Conservation (phyloP, 2,113 vertebrate species). For the Chionis minor region DNA sequence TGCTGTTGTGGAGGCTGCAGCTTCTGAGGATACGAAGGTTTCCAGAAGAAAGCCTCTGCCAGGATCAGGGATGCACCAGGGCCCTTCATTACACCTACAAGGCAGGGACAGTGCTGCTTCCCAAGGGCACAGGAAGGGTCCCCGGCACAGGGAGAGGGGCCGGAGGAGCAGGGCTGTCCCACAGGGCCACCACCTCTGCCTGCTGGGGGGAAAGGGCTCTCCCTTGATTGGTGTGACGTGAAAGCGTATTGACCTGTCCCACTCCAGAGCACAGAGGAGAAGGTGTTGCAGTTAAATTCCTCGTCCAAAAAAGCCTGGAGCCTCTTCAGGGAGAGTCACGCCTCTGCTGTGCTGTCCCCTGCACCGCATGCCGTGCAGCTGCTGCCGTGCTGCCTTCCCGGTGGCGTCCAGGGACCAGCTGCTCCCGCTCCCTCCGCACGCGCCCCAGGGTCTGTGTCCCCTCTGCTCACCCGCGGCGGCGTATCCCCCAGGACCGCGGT, state of each 20-base stretch:
- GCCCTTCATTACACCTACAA: rapidly evolving
- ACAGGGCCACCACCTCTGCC: not conserved
- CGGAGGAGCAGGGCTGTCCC: not conserved
- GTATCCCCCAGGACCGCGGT: not conserved
- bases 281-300: not conserved
- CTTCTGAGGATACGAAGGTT: not conserved
- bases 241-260: not conserved
- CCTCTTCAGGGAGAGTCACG: not conserved
- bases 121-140: not conserved
- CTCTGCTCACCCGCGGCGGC: not conserved
- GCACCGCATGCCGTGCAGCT: not conserved
- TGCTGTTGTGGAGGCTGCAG: not conserved
- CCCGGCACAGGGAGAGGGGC: not conserved
- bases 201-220: not conserved
- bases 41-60: not conserved
- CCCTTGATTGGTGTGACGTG: not conserved
- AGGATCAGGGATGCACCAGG: not conserved
- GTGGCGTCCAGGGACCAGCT: not conserved
- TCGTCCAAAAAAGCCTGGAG: not conserved
- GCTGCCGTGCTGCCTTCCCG: rapidly evolving
- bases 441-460: not conserved
- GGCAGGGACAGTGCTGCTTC: not conserved
- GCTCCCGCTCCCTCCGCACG: too few species aligned
- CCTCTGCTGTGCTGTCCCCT: not conserved
- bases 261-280: not conserved